These are phyloP conservation scores for Pipistrellus kuhlii DNA, from an alignment of 2,797 vertebrate genomes.

Conservation along the genomic window DNA sequence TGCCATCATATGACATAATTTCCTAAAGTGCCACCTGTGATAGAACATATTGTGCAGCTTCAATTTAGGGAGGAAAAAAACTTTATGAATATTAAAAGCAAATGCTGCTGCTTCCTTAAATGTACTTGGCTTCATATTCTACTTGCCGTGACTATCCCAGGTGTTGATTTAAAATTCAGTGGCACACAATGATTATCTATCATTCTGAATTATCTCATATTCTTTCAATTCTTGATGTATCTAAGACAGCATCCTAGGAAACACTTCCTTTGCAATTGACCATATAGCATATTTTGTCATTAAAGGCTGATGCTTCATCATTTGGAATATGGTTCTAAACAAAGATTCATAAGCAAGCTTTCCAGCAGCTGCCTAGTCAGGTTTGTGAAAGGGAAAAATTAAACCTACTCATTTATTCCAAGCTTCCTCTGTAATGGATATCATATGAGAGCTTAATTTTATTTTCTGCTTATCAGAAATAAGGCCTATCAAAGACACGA, in stretches of 20 bases:
- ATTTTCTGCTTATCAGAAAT: conserved; percentile 88
- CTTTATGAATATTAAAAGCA: conserved; percentile 81
- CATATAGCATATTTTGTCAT: conserved; percentile 76
- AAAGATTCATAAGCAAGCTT: conserved; percentile 82
- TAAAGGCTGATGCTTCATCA: conserved; percentile 81
- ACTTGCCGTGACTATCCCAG: conserved; percentile 63
- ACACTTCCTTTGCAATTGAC: conserved; percentile 79
- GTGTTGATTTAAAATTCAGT: conserved; percentile 84
- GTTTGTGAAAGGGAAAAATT: conserved; percentile 86
- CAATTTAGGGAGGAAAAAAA: conserved; percentile 22
- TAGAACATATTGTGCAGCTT: conserved; percentile 72
- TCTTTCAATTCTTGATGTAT: conserved; percentile 77
- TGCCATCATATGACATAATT: conserved; percentile 68
- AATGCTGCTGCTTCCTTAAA: conserved; percentile 45
- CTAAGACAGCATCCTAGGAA: conserved; percentile 73
- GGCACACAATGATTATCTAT: conserved; percentile 64
- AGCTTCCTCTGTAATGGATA: conserved; percentile 83
- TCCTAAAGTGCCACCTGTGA: conserved; percentile 71
- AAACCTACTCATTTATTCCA: conserved; percentile 86
- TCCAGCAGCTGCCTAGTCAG: conserved; percentile 86
- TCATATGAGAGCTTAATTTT: conserved; percentile 87
- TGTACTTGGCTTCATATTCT: conserved; percentile 58
- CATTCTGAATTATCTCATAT: conserved; percentile 79
- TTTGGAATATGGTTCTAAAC: conserved; percentile 86
- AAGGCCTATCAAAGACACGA: conserved; percentile 83